A percentile compares a stretch with the other conserved stretches of the same genome.
These are phyloP conservation scores for Bujurquina vittata DNA, from an alignment of 2,113 vertebrate species.

Conservation along the genomic window DNA sequence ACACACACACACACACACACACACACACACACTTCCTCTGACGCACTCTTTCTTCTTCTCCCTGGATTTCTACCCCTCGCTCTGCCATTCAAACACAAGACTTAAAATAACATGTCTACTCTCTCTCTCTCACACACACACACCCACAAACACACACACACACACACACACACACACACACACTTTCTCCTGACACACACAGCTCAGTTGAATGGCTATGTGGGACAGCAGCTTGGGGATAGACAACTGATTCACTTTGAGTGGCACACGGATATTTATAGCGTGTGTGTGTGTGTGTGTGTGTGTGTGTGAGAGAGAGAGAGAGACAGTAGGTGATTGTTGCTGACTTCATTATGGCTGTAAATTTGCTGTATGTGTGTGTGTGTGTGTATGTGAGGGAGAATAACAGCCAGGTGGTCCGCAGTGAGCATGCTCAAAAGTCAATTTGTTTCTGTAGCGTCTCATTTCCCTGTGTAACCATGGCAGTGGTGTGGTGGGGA, in stretches of 20 bases:
- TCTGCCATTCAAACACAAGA: constrained; percentile 17
- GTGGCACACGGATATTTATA: constrained; percentile 71
- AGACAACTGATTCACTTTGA: constrained; percentile 73
- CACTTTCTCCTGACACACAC: constrained; percentile 17
- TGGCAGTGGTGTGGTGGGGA: constrained; percentile 48
- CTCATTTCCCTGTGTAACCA: constrained; percentile 55
- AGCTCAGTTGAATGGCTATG: constrained; percentile 66
- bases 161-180: neutral
- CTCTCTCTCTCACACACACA: neutral
- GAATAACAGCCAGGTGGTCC: constrained; percentile 34
- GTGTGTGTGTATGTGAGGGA: neutral
- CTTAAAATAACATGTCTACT: constrained; percentile 49
- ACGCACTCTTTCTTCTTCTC: constrained; percentile 21
- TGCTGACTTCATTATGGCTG: constrained; percentile 23
- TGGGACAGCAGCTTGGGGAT: constrained; percentile 74
- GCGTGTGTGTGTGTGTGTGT: neutral
- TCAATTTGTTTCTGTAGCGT: constrained; percentile 25
- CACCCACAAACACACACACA: constrained; percentile 14
- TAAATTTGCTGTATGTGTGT: neutral
- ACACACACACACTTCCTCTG: constrained; percentile 10
- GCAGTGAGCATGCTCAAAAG: constrained; percentile 35
- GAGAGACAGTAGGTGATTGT: constrained; percentile 36
- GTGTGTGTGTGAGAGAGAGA: neutral
- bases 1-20: neutral
- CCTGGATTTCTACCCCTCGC: constrained; percentile 18